Evolutionary conservation across 2,888 invertebrate species (phyloP), one percentile per base, ranked within the genome.

Genomic region (Drosophila villosipedis): DNA sequence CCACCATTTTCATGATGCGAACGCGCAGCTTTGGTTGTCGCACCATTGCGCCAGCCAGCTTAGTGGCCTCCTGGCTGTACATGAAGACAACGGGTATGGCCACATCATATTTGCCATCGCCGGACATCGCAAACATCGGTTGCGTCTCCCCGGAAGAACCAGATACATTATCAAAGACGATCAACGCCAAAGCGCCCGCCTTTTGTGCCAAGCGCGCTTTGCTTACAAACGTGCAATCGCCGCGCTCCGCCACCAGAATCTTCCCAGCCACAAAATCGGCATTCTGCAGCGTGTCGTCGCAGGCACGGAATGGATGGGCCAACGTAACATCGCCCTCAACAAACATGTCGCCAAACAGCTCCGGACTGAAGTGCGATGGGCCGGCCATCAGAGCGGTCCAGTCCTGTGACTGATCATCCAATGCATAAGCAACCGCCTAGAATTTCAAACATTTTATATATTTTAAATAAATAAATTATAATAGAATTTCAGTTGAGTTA

Each of bases 101-200:
- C 10, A 99, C 96, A 92, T 98, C 97, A 80, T 97, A 96, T 3
- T 94, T 95, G 0, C 98, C 98, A 93, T 99, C 99, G 2, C 98
- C 98, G 0, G 98, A 98, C 99, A 99, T 99, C 6, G 98, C 98
- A 94, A 99, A 99, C 94, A 98, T 95, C 0, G 97, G 96, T 3
- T 97, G 96, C 60, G 95, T 95, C 37, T 95, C 95, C 52, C 96
- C 95, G 63, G 96, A 96, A 41, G 97, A 96, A 35, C 95, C 96
- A 6, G 95, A 94, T 16, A 96, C 95, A 93, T 98, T 98, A 94
- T 98, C 98, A 76, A 97, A 94, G 47, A 99, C 96, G 85, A 99
- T 96, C 25, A 97, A 97, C 28, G 96, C 97, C 41, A 96, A 94
- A 0, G 97, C 98, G 22, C 98, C 98, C 6, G 96, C 96, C 64